Conservation (phyloP, 2,797 vertebrate species). For the Alectoris magna region DNA sequence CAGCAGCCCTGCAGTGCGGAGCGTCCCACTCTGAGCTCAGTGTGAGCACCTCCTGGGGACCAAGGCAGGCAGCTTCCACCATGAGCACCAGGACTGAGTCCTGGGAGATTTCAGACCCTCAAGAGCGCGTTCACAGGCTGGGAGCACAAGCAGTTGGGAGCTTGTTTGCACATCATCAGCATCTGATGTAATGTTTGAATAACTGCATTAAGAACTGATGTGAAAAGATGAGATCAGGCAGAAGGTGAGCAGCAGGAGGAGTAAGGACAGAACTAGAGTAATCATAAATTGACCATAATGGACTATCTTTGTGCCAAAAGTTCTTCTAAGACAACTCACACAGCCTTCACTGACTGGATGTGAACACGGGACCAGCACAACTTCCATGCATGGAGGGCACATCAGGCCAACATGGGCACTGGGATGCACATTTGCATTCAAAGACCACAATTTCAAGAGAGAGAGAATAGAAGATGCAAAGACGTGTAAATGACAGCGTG, state of each 20-base stretch:
- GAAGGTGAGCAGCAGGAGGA: not conserved
- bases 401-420: not conserved
- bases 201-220: not conserved
- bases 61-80: no score
- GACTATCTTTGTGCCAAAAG: not conserved
- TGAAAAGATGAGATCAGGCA: not conserved
- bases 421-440: not conserved
- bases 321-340: not conserved
- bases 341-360: no score
- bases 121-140: fast-evolving
- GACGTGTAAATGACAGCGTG: not conserved
- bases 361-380: not conserved
- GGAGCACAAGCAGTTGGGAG: not conserved
- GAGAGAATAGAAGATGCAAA: not conserved
- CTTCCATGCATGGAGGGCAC: not conserved
- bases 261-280: not conserved
- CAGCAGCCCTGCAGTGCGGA: not conserved
- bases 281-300: not conserved
- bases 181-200: not conserved
- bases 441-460: not conserved
- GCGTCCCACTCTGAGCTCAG: not conserved
- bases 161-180: not conserved
- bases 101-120: not conserved
- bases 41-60: not conserved
- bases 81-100: not conserved